Conservation (phyloP, 2,888 invertebrate genomes). For the Ametastegia equiseti region DNA sequence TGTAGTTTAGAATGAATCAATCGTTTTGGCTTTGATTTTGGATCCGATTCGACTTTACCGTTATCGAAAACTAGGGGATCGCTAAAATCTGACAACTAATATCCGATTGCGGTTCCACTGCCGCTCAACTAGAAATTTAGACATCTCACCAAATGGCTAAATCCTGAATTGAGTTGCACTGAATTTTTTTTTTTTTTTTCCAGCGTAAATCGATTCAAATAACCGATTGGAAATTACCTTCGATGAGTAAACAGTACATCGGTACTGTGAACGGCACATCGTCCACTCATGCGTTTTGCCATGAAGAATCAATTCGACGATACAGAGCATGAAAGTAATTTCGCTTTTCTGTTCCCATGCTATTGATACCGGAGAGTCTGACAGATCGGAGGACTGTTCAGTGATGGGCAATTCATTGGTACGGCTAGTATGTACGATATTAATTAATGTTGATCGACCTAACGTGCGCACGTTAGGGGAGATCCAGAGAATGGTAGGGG, state of each 20-base stretch:
- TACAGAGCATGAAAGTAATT: background rate
- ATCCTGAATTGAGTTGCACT: background rate
- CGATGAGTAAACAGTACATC: no score
- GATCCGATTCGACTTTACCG: background rate
- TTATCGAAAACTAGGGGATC: background rate
- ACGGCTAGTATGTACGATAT: conserved; percentile 26
- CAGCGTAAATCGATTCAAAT: no score
- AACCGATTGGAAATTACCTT: no score
- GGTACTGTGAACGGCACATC: no score
- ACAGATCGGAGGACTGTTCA: background rate
- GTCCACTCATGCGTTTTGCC: no score
- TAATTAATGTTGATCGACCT: conserved; percentile 57
- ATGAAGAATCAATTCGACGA: background rate
- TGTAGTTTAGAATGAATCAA: background rate
- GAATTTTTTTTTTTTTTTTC: background rate
- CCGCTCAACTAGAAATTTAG: background rate
- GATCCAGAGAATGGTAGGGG: conserved; percentile 34
- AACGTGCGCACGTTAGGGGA: conserved; percentile 51
- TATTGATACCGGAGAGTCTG: background rate
- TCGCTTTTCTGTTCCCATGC: background rate
- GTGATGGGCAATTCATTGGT: conserved; percentile 35
- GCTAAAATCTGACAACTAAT: background rate
- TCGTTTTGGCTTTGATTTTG: background rate
- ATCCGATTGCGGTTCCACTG: background rate
- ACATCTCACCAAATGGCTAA: background rate